Conservation (phyloP, 1,140 invertebrate genomes). For the Acyrthosiphon pisum region DNA sequence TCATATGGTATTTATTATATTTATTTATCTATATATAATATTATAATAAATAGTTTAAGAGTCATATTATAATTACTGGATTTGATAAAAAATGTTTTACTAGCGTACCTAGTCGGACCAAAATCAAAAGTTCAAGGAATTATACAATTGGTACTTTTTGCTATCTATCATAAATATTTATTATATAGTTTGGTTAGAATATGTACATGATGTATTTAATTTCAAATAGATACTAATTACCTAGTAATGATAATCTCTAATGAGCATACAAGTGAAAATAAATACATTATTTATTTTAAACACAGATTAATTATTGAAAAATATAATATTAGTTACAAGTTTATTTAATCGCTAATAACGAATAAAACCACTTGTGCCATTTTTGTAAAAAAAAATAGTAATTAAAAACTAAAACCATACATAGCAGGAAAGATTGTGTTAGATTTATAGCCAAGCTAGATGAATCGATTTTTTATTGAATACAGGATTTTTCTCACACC, state of each 20-base stretch:
- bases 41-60: too few relatives aligned
- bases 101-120: neutral
- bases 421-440: neutral
- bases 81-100: neutral
- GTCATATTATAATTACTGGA: neutral
- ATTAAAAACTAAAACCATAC: neutral
- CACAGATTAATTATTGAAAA: neutral
- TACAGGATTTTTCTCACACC: neutral
- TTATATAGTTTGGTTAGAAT: too few relatives aligned
- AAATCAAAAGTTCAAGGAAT: neutral
- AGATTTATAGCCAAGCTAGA: neutral
- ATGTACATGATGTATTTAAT: too few relatives aligned
- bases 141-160: neutral
- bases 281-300: neutral
- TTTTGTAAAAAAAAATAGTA: neutral
- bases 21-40: too few relatives aligned
- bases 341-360: neutral
- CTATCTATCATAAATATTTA: too few relatives aligned
- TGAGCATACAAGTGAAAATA: too few relatives aligned
- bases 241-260: too few relatives aligned
- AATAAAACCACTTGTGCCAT: slow-evolving; percentile 14
- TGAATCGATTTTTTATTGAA: neutral
- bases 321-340: slow-evolving; percentile 14
- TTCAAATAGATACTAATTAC: too few relatives aligned
- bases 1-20: too few relatives aligned